phyloP scores from a whole-genome alignment of 2,888 invertebrate species.

The Ariolimax columbianus region DNA sequence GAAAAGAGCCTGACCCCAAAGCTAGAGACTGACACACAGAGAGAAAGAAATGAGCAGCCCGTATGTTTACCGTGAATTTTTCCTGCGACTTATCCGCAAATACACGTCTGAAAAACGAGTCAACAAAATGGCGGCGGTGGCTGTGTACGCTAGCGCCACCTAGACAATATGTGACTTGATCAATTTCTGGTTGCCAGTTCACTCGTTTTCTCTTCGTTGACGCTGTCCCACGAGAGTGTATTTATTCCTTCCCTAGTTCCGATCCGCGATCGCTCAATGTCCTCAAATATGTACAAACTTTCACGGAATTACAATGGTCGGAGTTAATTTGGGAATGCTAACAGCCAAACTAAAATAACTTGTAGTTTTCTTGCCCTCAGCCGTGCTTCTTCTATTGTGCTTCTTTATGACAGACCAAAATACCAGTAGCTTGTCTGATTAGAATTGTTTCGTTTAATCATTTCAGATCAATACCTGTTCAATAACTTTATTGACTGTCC shows the following conservation, averaged over 20 bases:
- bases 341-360: constrained; percentile 21
- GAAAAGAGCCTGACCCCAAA: constrained; percentile 17
- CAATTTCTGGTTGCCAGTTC: constrained; percentile 42
- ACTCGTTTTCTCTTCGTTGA: constrained; percentile 5
- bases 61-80: constrained; percentile 56
- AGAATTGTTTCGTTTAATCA: no score
- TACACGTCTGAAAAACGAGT: constrained; percentile 51
- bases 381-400: background rate
- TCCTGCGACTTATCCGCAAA: constrained; percentile 56
- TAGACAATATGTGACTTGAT: constrained; percentile 51
- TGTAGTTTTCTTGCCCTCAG: background rate
- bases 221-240: background rate
- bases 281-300: constrained; percentile 35
- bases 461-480: no score
- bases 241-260: constrained; percentile 15
- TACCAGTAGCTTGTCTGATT: no score
- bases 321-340: constrained; percentile 35
- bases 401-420: background rate
- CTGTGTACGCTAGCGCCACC: constrained; percentile 50
- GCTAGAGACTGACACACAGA: constrained; percentile 5
- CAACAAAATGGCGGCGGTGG: constrained; percentile 53
- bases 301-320: background rate
- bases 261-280: background rate
- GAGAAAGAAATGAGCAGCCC: constrained; percentile 37
- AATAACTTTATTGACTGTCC: no score